A percentile compares a stretch with the other conserved stretches of the same genome.
Conservation (phyloP, 2,797 vertebrate genomes). For the Fundulus diaphanus region DNA sequence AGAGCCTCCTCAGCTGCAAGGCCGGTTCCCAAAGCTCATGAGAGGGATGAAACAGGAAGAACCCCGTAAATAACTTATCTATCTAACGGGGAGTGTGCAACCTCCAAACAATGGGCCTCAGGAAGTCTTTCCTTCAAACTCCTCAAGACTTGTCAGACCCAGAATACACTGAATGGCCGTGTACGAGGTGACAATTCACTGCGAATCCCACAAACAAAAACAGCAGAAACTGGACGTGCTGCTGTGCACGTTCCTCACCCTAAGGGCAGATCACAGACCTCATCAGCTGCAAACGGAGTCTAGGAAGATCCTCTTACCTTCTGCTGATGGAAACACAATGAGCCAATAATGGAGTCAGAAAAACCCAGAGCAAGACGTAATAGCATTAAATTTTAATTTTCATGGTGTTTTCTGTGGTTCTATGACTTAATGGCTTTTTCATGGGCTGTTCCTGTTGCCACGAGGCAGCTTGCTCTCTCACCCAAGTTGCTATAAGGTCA, state of each 20-base stretch:
- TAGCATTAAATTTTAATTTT: conserved; percentile 24
- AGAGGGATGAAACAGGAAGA: conserved; percentile 48
- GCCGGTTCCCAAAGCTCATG: conserved; percentile 33
- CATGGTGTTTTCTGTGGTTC: conserved; percentile 45
- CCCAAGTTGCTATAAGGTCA: conserved; percentile 29
- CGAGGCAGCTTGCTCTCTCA: conserved; percentile 15
- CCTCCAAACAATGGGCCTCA: conserved; percentile 59
- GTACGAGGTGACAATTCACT: conserved; percentile 41
- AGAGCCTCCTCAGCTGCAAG: conserved; percentile 14
- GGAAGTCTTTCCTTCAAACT: conserved; percentile 59
- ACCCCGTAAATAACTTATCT: conserved; percentile 62
- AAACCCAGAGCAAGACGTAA: conserved; percentile 9
- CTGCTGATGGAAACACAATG: conserved; percentile 27
- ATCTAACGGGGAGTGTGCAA: conserved; percentile 33
- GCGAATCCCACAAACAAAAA: conserved; percentile 31
- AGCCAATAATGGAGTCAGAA: conserved; percentile 32
- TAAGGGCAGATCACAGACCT: conserved; percentile 40
- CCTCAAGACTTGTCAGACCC: conserved; percentile 44
- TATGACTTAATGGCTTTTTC: conserved; percentile 37
- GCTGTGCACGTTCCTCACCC: conserved; percentile 50
- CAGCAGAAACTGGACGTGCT: conserved; percentile 57
- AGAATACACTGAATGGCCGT: conserved; percentile 17
- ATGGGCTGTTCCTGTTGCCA: conserved; percentile 18
- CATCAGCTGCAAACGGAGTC: conserved; percentile 18
- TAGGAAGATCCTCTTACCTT: conserved; percentile 22